phyloP scores from a whole-genome alignment of 2,797 vertebrate genomes.

The Falco columbarius region DNA sequence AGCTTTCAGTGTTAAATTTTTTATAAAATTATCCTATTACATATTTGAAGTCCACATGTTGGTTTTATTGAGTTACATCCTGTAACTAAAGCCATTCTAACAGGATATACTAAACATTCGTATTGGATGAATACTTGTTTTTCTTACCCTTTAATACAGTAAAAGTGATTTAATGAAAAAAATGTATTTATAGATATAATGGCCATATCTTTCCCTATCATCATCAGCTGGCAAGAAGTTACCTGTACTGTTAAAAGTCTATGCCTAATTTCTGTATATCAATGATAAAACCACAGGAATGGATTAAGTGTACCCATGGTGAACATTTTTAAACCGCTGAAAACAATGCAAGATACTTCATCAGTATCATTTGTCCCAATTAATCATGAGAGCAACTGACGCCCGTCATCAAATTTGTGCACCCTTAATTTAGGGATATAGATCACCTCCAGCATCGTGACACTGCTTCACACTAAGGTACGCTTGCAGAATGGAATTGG shows the following conservation, averaged over 20 bases:
- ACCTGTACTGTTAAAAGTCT: not conserved
- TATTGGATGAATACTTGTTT: not conserved
- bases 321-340: not conserved
- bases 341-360: not conserved
- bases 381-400: not conserved
- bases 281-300: not conserved
- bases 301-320: not conserved
- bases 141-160: not conserved
- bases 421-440: not conserved
- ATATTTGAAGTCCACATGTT: not conserved
- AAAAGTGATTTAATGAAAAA: no score
- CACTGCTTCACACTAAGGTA: fast-evolving
- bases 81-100: not conserved
- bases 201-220: not conserved
- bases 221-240: not conserved
- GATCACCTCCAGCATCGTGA: not conserved
- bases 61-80: not conserved
- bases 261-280: not conserved
- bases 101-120: not conserved
- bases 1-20: not conserved
- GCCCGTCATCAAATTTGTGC: not conserved
- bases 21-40: not conserved
- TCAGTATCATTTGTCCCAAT: not conserved
- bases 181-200: not conserved
- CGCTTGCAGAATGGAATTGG: not conserved